Percentiles rank a stretch among this genome's conserved stretches.
These are phyloP conservation scores for Sebastes oblongus DNA, from an alignment of 2,797 vertebrate species.

Conservation along the genomic window DNA sequence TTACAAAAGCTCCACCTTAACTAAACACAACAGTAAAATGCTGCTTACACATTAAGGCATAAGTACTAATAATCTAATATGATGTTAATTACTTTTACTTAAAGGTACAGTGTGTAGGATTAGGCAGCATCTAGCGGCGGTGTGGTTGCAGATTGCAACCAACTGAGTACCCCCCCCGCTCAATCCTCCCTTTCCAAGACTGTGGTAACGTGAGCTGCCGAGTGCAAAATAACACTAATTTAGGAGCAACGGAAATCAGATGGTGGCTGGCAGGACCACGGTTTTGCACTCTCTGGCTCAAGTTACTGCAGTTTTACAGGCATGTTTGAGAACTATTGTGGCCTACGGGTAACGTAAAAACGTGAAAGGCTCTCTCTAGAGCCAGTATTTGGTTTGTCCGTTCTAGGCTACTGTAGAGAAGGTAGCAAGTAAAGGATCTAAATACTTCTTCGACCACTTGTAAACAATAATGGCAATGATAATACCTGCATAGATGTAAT, in stretches of 20 bases:
- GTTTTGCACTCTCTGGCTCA: too few relatives aligned
- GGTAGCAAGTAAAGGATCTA: background rate
- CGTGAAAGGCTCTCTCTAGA: too few relatives aligned
- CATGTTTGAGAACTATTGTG: rapidly evolving
- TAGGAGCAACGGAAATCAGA: too few relatives aligned
- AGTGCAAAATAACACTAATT: too few relatives aligned
- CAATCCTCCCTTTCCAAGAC: too few relatives aligned
- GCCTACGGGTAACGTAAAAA: too few relatives aligned
- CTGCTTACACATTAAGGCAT: background rate
- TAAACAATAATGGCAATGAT: background rate
- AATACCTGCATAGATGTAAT: background rate
- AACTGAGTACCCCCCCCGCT: too few relatives aligned
- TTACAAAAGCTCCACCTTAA: background rate
- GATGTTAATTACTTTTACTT: background rate
- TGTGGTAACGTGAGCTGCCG: too few relatives aligned
- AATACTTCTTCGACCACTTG: background rate
- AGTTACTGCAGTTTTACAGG: too few relatives aligned
- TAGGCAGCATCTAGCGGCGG: background rate
- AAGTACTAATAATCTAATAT: background rate
- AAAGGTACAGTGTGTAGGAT: background rate
- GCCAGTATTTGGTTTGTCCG: too few relatives aligned
- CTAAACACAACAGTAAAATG: background rate
- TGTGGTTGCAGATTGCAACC: background rate
- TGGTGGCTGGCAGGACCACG: too few relatives aligned
- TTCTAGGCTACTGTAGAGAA: too few relatives aligned